Evolutionary conservation across 2,797 vertebrate genomes (phyloP).

Genomic region (Huso huso): DNA sequence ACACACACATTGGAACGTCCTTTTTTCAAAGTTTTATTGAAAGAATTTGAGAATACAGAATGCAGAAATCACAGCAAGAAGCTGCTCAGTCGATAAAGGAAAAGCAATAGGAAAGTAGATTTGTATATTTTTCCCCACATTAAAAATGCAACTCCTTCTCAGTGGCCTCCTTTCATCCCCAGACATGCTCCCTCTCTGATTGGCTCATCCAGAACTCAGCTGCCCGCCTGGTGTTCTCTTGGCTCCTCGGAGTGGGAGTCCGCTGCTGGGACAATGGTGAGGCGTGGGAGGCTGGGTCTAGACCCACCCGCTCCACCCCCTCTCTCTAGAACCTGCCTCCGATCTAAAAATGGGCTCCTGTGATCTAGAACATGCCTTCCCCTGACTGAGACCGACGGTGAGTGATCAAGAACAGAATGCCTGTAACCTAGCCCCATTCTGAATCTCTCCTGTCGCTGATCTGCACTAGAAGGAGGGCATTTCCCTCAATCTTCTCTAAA

Average conservation of each 20-base stretch:
- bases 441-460: conserved; percentile 58
- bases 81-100: no score
- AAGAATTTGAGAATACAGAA: conserved; percentile 49
- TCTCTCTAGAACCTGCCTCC: conserved; percentile 20
- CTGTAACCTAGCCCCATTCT: not conserved
- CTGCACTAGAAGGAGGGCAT: conserved; percentile 71
- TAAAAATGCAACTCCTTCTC: no score
- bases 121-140: no score
- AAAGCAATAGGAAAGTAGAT: no score
- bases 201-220: no score
- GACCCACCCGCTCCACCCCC: conserved; percentile 54
- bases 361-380: conserved; percentile 38
- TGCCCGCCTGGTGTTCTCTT: no score
- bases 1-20: not conserved
- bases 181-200: conserved; percentile 45
- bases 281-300: conserved; percentile 49
- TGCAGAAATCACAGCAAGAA: conserved; percentile 33
- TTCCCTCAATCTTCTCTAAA: conserved; percentile 72
- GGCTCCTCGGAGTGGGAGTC: not conserved
- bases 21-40: conserved; percentile 53
- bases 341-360: not conserved
- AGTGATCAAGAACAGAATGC: conserved; percentile 5
- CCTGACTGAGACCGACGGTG: conserved; percentile 32
- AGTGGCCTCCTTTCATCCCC: conserved; percentile 25
- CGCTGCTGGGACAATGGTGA: not conserved